A percentile compares a stretch with the other conserved stretches of the same genome.
Evolutionary conservation across 2,797 vertebrate genomes (phyloP).

Genomic region (Odontamblyopus lacepedii): DNA sequence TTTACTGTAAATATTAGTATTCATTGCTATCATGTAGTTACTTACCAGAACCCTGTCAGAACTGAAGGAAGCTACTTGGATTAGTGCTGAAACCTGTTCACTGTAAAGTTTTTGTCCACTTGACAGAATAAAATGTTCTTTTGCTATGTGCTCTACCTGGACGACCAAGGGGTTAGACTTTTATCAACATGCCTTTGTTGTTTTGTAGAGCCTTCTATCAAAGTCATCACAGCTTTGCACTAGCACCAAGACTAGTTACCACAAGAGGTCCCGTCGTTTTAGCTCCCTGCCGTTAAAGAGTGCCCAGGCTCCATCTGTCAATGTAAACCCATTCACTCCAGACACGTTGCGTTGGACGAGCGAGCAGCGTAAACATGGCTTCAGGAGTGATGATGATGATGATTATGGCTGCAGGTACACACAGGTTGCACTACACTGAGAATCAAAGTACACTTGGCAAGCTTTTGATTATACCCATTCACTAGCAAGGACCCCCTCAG

Average conservation of each 20-base stretch:
- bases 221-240: constrained; percentile 78
- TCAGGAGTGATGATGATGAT: constrained; percentile 73
- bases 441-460: neutral
- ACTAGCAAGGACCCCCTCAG: no score
- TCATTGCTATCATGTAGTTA: no score
- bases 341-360: constrained; percentile 80
- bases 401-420: constrained; percentile 66
- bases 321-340: constrained; percentile 94
- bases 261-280: constrained; percentile 67
- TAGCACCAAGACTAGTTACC: constrained; percentile 67
- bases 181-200: no score
- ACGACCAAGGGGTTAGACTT: no score
- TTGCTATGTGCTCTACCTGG: no score
- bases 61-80: no score
- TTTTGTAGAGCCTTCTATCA: constrained; percentile 79
- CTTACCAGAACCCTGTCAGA: no score
- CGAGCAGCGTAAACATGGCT: constrained; percentile 75
- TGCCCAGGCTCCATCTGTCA: constrained; percentile 76
- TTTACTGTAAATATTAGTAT: no score
- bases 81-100: no score
- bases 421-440: neutral
- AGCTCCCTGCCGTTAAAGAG: constrained; percentile 57
- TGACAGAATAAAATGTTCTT: no score
- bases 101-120: no score
- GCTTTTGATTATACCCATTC: neutral